Evolutionary conservation across 2,113 vertebrate species (phyloP), one percentile per base, ranked within the genome.

Genomic region (Leptobrachium ailaonicum): DNA sequence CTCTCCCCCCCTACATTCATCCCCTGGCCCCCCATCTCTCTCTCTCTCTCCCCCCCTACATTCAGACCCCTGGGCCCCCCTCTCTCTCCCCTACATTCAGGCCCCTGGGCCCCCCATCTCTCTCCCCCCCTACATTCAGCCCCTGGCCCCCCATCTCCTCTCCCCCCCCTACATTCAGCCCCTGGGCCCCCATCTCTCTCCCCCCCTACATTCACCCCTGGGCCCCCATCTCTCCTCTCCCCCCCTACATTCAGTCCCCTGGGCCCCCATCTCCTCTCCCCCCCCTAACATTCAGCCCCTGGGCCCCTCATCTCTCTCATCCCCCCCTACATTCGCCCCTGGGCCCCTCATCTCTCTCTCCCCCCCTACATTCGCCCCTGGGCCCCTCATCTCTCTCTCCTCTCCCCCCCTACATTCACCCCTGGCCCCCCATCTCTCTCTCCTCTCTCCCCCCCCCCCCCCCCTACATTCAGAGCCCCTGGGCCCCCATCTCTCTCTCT

Each of bases 21-120:
- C 42, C 47, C 47, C 47, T 5, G 45, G 45, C 47, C 47, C 47
- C 45, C 20, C 14, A 0, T 77, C 63, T 45, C n/a, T 32, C 67
- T 11, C 6, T 9, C 41, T 62, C 72, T 47, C 45, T 47, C 47
- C 8, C 47, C 43, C 32, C 72, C 72, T 60, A n/a, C 13, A 41
- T 20, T 73, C 82, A 79, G 70, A 66, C n/a, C 56, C 56, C 73
- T 64, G 84, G 67, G 3, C 58, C 10, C 11, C 58, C 11, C 1
- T n/a, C 58, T 62, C 58, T 62, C 11, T 2, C 58, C 58, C 58
- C 58, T 13, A 12, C 11, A 12, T 32, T 56, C 41, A 32, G n/a
- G 79, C 82, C 41, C n/a, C n/a, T n/a, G n/a, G n/a, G 20, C 20
- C 20, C 20, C 20, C 66, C 82, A 83, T 75, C 79, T 78, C 41